phyloP scores from a whole-genome alignment of 2,888 invertebrate species.

The Pycnomerus fuliginosus region DNA sequence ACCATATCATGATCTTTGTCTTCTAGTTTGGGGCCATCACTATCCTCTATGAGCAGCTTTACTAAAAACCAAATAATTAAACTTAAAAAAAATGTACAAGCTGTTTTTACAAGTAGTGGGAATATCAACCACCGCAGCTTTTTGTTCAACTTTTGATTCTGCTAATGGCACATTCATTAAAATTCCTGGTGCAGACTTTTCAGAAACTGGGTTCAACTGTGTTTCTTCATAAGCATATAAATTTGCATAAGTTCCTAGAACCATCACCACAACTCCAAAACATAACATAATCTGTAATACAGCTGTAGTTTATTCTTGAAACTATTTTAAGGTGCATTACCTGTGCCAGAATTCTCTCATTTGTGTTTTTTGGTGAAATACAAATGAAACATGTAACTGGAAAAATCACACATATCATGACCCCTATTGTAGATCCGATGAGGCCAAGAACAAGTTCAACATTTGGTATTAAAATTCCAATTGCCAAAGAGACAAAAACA shows the following conservation, averaged over 20 bases:
- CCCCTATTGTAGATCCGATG: slow-evolving; percentile 93
- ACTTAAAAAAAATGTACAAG: neutral
- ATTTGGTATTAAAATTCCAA: slow-evolving; percentile 88
- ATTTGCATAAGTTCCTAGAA: slow-evolving; percentile 89
- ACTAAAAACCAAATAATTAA: slow-evolving; percentile 8
- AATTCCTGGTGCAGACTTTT: slow-evolving; percentile 18
- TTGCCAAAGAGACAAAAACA: slow-evolving; percentile 70
- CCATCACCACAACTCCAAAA: slow-evolving; percentile 82
- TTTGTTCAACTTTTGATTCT: slow-evolving; percentile 4
- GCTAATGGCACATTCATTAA: neutral
- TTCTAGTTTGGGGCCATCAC: neutral
- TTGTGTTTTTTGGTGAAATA: slow-evolving; percentile 80
- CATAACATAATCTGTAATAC: slow-evolving; percentile 69
- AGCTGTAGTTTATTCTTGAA: too few relatives aligned
- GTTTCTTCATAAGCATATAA: slow-evolving; percentile 70
- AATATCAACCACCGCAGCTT: slow-evolving; percentile 9
- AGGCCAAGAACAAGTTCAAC: slow-evolving; percentile 92
- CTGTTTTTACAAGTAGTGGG: slow-evolving; percentile 11
- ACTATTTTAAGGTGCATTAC: slow-evolving; percentile 49
- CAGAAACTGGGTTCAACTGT: slow-evolving; percentile 36
- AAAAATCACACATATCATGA: slow-evolving; percentile 88
- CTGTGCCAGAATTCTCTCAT: slow-evolving; percentile 81
- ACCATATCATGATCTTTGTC: slow-evolving; percentile 12
- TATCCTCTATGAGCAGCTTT: slow-evolving; percentile 1
- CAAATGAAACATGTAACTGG: slow-evolving; percentile 88